Evolutionary conservation across 2,888 invertebrate genomes (phyloP).

Genomic region (Hemicrepidius hirtus): DNA sequence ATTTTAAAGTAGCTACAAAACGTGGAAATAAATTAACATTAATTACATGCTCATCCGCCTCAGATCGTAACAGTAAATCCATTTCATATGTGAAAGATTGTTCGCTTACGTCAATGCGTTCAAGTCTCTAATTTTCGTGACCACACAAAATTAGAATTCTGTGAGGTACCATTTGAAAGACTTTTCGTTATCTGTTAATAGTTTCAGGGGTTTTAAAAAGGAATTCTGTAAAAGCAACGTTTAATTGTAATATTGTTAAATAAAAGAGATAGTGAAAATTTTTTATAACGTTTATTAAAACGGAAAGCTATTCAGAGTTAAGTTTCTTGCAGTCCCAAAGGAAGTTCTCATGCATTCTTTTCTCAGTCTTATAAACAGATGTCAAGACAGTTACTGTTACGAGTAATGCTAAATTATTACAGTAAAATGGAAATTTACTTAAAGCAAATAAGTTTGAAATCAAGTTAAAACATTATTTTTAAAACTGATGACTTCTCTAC

Average conservation of each 20-base stretch:
- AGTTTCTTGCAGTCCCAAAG: neutral
- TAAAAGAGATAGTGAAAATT: no score
- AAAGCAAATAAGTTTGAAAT: neutral
- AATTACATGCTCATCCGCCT: conserved; percentile 39
- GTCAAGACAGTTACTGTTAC: conserved; percentile 9
- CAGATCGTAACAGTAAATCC: conserved; percentile 29
- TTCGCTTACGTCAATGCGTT: conserved; percentile 17
- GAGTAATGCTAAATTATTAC: conserved; percentile 28
- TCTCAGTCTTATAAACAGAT: conserved; percentile 1
- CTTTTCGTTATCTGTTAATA: no score
- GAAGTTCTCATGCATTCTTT: conserved; percentile 10
- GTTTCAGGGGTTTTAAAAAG: no score
- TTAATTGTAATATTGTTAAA: no score
- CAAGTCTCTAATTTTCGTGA: no score
- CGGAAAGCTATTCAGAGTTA: no score
- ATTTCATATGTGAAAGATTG: conserved; percentile 16
- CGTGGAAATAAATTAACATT: conserved; percentile 37
- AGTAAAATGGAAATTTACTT: conserved; percentile 17
- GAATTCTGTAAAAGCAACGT: no score
- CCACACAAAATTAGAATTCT: no score
- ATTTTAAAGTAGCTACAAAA: conserved; percentile 26
- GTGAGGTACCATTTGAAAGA: no score
- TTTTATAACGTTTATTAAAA: no score
- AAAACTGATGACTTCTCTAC: no score
- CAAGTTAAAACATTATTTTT: no score